phyloP scores from a whole-genome alignment of 2,888 invertebrate species.

The Epirrita christyi region DNA sequence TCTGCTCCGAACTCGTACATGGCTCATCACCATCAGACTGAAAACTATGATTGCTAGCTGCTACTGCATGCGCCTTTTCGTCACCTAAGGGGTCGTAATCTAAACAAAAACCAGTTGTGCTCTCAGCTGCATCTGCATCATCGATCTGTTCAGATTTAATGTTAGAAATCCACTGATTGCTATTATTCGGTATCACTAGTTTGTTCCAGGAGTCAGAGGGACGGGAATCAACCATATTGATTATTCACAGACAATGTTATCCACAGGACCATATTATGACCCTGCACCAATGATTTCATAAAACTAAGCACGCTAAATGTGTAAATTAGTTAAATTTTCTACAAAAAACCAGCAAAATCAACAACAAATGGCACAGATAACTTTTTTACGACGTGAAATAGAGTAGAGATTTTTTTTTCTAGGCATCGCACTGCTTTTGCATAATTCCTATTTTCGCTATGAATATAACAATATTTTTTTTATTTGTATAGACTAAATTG shows the following conservation, averaged over 20 bases:
- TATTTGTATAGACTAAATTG: too few relatives aligned
- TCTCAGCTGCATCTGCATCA: conserved; percentile 43
- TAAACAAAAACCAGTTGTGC: conserved; percentile 49
- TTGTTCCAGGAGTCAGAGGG: conserved; percentile 75
- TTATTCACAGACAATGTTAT: conserved; percentile 75
- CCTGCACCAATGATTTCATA: conserved; percentile 17
- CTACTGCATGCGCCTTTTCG: conserved; percentile 52
- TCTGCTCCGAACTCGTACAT: conserved; percentile 7
- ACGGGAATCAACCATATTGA: conserved; percentile 78
- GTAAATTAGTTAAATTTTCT: conserved; percentile 5
- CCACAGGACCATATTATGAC: conserved; percentile 76
- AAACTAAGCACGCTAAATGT: background rate
- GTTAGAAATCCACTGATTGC: conserved; percentile 70
- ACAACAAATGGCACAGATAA: too few relatives aligned
- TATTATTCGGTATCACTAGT: conserved; percentile 72
- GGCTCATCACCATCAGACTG: conserved; percentile 4
- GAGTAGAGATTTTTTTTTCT: too few relatives aligned
- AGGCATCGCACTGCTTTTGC: too few relatives aligned
- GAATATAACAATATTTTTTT: too few relatives aligned
- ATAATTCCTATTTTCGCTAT: too few relatives aligned
- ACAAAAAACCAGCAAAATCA: conserved; percentile 6
- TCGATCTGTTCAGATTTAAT: conserved; percentile 55
- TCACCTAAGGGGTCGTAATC: conserved; percentile 44
- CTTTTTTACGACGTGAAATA: too few relatives aligned
- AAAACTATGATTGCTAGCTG: conserved; percentile 7